Base-by-base conservation (phyloP, 2,888 invertebrate species). In the Eupithecia vulgata region DNA sequence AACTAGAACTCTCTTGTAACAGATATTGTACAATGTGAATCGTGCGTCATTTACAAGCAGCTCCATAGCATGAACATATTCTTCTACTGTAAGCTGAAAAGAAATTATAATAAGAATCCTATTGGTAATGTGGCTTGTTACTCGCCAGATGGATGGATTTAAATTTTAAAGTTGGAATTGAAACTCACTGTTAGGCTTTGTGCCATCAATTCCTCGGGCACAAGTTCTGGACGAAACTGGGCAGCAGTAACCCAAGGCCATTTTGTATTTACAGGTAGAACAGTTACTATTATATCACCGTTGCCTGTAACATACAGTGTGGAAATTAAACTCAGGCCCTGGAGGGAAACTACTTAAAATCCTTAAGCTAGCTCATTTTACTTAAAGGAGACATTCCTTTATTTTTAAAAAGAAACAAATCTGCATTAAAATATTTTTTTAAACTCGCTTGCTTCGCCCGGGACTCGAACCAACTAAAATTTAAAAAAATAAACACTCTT, bases 201-300 rank as follows among this genome's bases (percentile, higher is more conserved):
- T 48, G 98, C 98, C 98, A 98, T 98, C 67, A 98, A 93, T 89
- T 98, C 98, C 91, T 98, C 98, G 70, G 98, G 98, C 73, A 98
- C 98, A 78, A 98, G 94, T 95, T 98, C 98, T 78, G 98, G 98
- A 83, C 98, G 96, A 92, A 98, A 98, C 86, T 96, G 96, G 73
- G 98, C 98, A 68, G 98, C 97, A 15, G 98, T 98, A 69, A 98
- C 95, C 98, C 98, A 98, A 71, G 98, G 98, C 96, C 97, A 97
- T 87, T 96, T 96, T 10, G 97, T 96, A 91, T 98, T 98, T 66
- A 97, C 96, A 80, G 98, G 98, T 82, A 98, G 93, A 72, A 98
- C 93, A 45, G 98, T 98, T 66, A 98, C 98, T 87, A 98, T 97
- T 78, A 98, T 96, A 91, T 98, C 98, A 73, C 98, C 98, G 95